Conservation (phyloP, 2,797 vertebrate species). For the Sternarchorhynchus goeldii region DNA sequence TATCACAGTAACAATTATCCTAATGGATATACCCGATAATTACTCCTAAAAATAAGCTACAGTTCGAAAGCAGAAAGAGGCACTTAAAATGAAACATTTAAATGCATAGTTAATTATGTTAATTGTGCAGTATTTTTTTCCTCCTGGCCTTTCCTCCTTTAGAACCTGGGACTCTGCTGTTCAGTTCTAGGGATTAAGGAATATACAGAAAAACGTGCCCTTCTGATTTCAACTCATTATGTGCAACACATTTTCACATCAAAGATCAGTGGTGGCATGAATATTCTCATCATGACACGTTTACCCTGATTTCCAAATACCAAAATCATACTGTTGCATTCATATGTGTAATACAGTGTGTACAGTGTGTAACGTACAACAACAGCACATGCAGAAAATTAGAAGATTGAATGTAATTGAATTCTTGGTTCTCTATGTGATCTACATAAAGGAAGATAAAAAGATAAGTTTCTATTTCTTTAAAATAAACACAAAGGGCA, state of each 20-base stretch:
- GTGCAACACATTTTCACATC: conserved; percentile 7
- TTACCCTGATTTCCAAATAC: neutral
- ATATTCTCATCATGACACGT: neutral
- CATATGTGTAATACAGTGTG: neutral
- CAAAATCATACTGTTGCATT: neutral
- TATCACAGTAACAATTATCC: conserved; percentile 40
- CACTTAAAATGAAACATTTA: conserved; percentile 44
- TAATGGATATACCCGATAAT: conserved; percentile 39
- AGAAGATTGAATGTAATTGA: neutral
- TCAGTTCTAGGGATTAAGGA: conserved; percentile 12
- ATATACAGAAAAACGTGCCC: neutral
- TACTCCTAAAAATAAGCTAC: conserved; percentile 37
- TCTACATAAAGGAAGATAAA: neutral
- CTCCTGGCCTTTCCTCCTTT: conserved; percentile 26
- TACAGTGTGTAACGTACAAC: neutral
- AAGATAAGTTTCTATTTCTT: conserved; percentile 2
- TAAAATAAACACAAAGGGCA: neutral
- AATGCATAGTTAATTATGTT: conserved; percentile 2
- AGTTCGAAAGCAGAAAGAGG: conserved; percentile 35
- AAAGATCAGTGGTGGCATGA: neutral
- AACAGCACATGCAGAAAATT: neutral
- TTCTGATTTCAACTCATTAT: conserved; percentile 4
- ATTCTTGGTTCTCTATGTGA: neutral
- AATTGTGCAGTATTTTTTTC: conserved; percentile 9
- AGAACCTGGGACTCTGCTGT: conserved; percentile 13